Evolutionary conservation across 2,888 invertebrate species (phyloP), one percentile per base, ranked within the genome.

Genomic region (Drosophila multiciliata): DNA sequence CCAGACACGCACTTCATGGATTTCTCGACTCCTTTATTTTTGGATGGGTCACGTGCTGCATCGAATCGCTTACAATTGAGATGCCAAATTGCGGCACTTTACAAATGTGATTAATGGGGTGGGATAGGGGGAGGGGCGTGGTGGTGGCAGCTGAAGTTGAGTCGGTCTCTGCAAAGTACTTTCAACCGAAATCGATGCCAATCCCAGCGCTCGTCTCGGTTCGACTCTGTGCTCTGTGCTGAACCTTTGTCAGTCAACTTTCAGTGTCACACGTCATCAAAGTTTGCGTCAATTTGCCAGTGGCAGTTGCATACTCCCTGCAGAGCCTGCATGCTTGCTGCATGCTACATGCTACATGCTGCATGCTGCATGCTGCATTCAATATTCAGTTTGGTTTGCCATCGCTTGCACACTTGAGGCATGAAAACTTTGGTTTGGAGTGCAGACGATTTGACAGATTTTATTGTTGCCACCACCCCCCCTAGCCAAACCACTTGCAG

Each of bases 201-300:
- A 49, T 49, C 48, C 11, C 55, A 59, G 55, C 50, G 17, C 26
- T 23, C 35, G 48, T 45, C 35, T 49, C 26, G 23, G 17, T 17
- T 48, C 26, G 1, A 9, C 26, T 49, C 9, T 17, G 23, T 5
- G 12, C 23, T 17, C 58, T 55, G 32, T 55, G 32, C 64, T 62
- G 54, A 76, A 66, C 59, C 66, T 66, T 66, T 72, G 72, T 57
- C 72, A 71, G 83, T 71, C 71, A 66, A 78, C 84, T 82, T 88
- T 88, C 87, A 85, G 83, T 85, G 84, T 87, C 89, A 88, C 87
- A 84, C 84, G 87, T 84, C 84, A 83, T 86, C 89, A 73, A 81
- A 78, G 72, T 78, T 75, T 71, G 71, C 77, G 64, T 66, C 66
- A 49, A 66, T 79, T 75, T 69, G 61, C 17, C 59, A 36, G 59